A percentile compares a stretch with the other conserved stretches of the same genome.
Evolutionary conservation across 2,797 vertebrate genomes (phyloP).

Genomic region (Agapornis canus): DNA sequence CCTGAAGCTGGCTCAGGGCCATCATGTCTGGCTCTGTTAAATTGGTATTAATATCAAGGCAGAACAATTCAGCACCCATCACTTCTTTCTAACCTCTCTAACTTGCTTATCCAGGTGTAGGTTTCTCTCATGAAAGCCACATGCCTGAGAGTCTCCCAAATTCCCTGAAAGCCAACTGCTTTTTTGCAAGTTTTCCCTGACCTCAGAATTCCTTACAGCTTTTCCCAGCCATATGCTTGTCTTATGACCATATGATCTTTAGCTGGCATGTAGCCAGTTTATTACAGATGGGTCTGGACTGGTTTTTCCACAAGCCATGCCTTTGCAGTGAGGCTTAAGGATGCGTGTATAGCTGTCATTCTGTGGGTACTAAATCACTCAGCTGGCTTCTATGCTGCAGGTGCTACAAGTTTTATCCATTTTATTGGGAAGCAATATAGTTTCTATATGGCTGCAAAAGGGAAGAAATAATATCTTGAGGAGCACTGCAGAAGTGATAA

Average conservation of each 20-base stretch:
- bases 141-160: no score
- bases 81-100: neutral
- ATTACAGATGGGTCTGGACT: neutral
- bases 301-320: neutral
- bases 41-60: neutral
- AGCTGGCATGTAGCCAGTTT: neutral
- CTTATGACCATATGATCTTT: neutral
- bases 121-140: neutral
- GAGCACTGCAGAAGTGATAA: neutral
- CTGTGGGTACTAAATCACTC: neutral
- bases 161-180: neutral
- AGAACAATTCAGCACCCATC: neutral
- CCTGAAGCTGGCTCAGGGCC: neutral
- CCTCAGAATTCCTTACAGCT: neutral
- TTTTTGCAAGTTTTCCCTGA: neutral
- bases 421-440: neutral
- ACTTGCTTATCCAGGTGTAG: neutral
- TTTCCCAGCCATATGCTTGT: neutral
- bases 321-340: neutral
- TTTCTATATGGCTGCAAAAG: neutral
- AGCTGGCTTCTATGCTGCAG: neutral
- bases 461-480: neutral
- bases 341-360: accelerated
- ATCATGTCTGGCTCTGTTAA: neutral
- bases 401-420: neutral